Conservation (phyloP, 2,113 vertebrate species). For the Brachyhypopomus gauderio region DNA sequence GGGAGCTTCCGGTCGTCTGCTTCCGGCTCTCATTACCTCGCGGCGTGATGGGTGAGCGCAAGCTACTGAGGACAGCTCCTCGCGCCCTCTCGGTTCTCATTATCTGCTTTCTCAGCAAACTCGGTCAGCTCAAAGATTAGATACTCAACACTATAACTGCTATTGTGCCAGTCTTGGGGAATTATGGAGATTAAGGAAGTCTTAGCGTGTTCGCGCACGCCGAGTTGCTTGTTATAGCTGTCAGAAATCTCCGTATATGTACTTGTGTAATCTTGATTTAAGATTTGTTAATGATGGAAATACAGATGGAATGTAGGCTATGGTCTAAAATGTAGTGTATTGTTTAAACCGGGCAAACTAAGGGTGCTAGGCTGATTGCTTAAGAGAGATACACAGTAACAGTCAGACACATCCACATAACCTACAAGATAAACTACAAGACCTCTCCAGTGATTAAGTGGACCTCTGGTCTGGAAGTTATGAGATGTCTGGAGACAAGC, state of each 20-base stretch:
- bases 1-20: constrained; percentile 45
- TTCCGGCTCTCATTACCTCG: constrained; percentile 65
- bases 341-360: background rate
- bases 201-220: background rate
- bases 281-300: background rate
- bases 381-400: background rate
- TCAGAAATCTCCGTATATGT: background rate
- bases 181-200: background rate
- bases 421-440: background rate
- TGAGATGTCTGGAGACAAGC: constrained; percentile 2
- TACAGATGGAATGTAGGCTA: background rate
- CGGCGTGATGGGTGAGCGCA: constrained; percentile 73
- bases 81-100: constrained; percentile 60
- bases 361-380: background rate
- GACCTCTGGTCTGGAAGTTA: constrained; percentile 16
- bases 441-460: constrained; percentile 24
- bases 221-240: background rate
- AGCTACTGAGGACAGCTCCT: constrained; percentile 65
- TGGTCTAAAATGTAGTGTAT: background rate
- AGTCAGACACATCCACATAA: background rate
- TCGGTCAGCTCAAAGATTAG: constrained; percentile 54
- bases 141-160: constrained; percentile 20
- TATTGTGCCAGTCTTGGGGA: constrained; percentile 17
- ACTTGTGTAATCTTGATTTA: background rate
- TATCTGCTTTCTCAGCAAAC: constrained; percentile 52